Conservation (phyloP, 2,797 vertebrate species). For the Nannoperca obscura region DNA sequence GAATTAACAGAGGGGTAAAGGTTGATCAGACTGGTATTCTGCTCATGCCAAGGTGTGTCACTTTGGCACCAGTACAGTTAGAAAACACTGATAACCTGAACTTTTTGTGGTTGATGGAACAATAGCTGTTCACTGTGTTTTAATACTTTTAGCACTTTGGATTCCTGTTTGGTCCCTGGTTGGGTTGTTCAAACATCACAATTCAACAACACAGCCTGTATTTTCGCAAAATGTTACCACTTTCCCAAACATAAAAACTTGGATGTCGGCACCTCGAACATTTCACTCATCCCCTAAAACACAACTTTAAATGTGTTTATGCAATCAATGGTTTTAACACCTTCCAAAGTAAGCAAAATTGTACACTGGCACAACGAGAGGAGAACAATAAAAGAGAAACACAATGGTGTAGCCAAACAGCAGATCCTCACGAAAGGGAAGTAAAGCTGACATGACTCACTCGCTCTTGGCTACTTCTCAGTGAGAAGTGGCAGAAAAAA, state of each 20-base stretch:
- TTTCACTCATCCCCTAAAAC: conserved; percentile 23
- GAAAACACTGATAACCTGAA: conserved; percentile 42
- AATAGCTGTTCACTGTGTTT: conserved; percentile 11
- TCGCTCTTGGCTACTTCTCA: conserved; percentile 55
- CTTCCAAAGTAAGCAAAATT: conserved; percentile 62
- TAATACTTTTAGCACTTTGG: conserved; percentile 7
- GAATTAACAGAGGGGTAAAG: conserved; percentile 23
- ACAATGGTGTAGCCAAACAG: conserved; percentile 70
- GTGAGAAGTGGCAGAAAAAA: conserved; percentile 52
- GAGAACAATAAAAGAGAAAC: conserved; percentile 75
- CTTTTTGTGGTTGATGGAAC: conserved; percentile 15
- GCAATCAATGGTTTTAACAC: conserved; percentile 61
- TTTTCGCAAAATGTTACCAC: conserved; percentile 35
- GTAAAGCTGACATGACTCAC: conserved; percentile 71
- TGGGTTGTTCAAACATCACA: conserved; percentile 21
- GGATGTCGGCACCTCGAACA: conserved; percentile 4
- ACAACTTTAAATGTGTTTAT: conserved; percentile 41
- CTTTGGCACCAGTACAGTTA: conserved; percentile 43
- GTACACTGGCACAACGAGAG: conserved; percentile 31
- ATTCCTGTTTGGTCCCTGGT: conserved; percentile 27
- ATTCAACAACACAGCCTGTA: conserved; percentile 10
- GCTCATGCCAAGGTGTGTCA: conserved; percentile 49
- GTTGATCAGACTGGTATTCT: conserved; percentile 35
- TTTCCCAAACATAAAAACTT: conserved; percentile 45
- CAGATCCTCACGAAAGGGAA: conserved; percentile 67